Base-by-base conservation (phyloP, 2,797 vertebrate genomes). In the Eremophila alpestris region DNA sequence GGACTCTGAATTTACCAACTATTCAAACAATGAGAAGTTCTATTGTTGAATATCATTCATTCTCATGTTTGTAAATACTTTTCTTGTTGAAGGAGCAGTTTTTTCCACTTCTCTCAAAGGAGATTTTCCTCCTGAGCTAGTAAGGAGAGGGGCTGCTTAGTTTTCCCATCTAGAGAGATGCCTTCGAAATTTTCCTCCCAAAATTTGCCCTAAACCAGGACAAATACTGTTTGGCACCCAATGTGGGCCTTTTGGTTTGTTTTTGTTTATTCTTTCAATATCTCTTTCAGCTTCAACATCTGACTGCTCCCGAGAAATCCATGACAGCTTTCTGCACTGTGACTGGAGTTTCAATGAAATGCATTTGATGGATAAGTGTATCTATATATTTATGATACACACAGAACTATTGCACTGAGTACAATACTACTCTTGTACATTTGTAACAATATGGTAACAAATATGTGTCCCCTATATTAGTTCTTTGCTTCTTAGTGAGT, bases 221-320 rank as follows among this genome's bases (percentile, higher is more conserved):
- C 8, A 71, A 71, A 55, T 16, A 16, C 13, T 34, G 3, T 24
- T 63, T 43, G 9, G 16, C 3, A 1, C 15, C 19, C 19, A 22
- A 2, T 0, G 0, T 5, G 19, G 7, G 3, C 5, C 2, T 46
- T 52, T 45, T 18, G 30, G 6, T 16, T 13, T 21, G 59, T 10
- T 8, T 26, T 41, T 46, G 41, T 41, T 41, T 41, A 41, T 24
- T 21, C 16, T 26, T 89, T 40, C 4, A 30, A 2, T 26, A 51
- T 16, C 2, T 46, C 5, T 60, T 75, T 81, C 16, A 40, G 4
- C 12, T 67, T 89, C 43, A 38, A n/a, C 12, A 24, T 32, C 5
- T 3, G 12, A 40, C 64, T 75, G 5, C 7, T 80, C 6, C 40
- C 54, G 17, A 83, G 52, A 93, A 90, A 68, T 52, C 56, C 29